phyloP scores from a whole-genome alignment of 2,797 vertebrate species.

The Anguilla pacifica region DNA sequence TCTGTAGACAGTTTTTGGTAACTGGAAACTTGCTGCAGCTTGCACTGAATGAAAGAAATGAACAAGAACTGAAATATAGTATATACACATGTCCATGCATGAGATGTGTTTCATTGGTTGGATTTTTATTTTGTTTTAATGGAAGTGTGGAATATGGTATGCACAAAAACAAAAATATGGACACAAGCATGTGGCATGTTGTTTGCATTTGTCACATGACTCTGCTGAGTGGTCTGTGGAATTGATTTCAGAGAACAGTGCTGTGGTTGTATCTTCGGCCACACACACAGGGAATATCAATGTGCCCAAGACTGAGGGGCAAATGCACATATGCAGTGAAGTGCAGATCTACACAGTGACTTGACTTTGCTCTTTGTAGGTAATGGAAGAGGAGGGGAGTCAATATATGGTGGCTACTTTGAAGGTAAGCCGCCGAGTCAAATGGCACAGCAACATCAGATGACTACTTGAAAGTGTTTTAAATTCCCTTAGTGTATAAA shows the following conservation, averaged over 20 bases:
- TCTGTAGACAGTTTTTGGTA: neutral
- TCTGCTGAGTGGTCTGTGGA: neutral
- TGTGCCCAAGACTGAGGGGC: neutral
- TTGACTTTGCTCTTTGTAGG: constrained; percentile 68
- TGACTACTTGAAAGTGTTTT: constrained; percentile 26
- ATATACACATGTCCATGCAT: neutral
- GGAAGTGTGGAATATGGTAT: neutral
- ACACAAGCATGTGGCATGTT: neutral
- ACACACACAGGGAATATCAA: constrained; percentile 14
- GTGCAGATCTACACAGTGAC: neutral
- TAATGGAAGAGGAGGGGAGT: constrained; percentile 98
- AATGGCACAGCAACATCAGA: constrained; percentile 25
- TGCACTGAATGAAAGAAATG: neutral
- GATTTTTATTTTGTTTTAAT: neutral
- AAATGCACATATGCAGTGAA: neutral
- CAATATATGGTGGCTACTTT: constrained; percentile 98
- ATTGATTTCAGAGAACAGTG: neutral
- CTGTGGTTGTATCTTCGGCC: neutral
- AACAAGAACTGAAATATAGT: neutral
- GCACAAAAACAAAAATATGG: neutral
- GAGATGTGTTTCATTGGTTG: neutral
- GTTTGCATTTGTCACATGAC: neutral
- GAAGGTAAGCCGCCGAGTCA: constrained; percentile 84
- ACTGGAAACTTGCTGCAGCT: neutral
- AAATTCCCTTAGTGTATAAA: constrained; percentile 34